Percentiles rank a stretch among this genome's conserved stretches.
Evolutionary conservation across 2,888 invertebrate species (phyloP).

Genomic region (Encarsia formosa): DNA sequence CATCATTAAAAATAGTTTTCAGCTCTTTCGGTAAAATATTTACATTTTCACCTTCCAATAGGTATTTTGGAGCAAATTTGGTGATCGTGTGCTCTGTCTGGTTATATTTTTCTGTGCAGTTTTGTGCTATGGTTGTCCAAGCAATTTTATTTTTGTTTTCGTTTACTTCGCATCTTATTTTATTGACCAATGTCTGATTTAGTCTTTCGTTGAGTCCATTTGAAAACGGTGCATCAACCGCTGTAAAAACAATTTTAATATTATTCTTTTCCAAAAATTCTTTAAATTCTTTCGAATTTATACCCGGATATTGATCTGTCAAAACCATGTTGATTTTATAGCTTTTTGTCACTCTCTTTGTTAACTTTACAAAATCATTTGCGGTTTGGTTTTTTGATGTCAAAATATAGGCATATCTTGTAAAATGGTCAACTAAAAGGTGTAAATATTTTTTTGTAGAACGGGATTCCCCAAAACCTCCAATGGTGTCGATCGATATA

Average conservation of each 20-base stretch:
- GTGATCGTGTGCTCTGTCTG: conserved; percentile 35
- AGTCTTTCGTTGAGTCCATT: conserved; percentile 16
- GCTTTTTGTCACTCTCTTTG: conserved; percentile 5
- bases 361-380: conserved; percentile 17
- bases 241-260: conserved; percentile 16
- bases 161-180: conserved; percentile 25
- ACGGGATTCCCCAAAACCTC: conserved; percentile 25
- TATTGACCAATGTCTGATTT: conserved; percentile 22
- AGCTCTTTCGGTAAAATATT: conserved; percentile 7
- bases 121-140: conserved; percentile 22
- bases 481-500: conserved; percentile 30
- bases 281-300: conserved; percentile 22
- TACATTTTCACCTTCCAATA: conserved; percentile 32
- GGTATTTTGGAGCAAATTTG: conserved; percentile 32
- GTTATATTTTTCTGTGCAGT: conserved; percentile 34
- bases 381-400: conserved; percentile 23
- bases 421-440: conserved; percentile 20
- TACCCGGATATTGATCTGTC: conserved; percentile 22
- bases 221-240: conserved; percentile 12
- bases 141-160: conserved; percentile 15
- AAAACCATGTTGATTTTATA: conserved; percentile 15
- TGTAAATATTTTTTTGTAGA: conserved; percentile 29
- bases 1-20: not conserved
- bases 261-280: conserved; percentile 10
- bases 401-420: conserved; percentile 18